A percentile compares a stretch with the other conserved stretches of the same genome.
phyloP scores from a whole-genome alignment of 2,888 invertebrate species.

The Eupithecia tripunctaria region DNA sequence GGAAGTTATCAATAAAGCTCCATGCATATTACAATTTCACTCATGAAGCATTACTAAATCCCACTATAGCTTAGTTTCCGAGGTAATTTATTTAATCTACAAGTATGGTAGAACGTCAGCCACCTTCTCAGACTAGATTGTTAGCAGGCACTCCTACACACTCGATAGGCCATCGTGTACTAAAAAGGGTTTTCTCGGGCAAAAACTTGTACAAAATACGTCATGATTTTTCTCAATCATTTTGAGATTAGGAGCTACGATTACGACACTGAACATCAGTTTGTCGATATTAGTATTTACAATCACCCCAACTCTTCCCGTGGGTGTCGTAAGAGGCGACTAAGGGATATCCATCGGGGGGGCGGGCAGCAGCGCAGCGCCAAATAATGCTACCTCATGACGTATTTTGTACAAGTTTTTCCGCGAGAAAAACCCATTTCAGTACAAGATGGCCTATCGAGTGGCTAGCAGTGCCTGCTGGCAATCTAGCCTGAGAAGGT shows the following conservation, averaged over 20 bases:
- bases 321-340: too few relatives aligned
- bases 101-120: not conserved
- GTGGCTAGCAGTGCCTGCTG: not conserved
- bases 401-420: not conserved
- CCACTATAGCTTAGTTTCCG: not conserved
- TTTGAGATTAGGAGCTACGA: too few relatives aligned
- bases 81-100: not conserved
- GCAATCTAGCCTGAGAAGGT: not conserved
- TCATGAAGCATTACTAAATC: not conserved
- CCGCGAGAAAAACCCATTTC: not conserved
- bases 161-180: not conserved
- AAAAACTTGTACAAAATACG: not conserved
- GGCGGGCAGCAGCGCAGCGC: too few relatives aligned
- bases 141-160: not conserved
- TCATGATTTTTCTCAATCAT: too few relatives aligned
- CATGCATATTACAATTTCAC: not conserved
- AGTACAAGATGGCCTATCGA: not conserved
- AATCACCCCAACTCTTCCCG: too few relatives aligned
- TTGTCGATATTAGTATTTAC: not conserved
- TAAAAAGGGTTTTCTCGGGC: not conserved
- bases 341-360: too few relatives aligned
- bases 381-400: too few relatives aligned
- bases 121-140: not conserved
- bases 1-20: not conserved
- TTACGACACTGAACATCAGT: not conserved